Evolutionary conservation across 2,797 vertebrate genomes (phyloP).

Genomic region (Peromyscus nudipes): DNA sequence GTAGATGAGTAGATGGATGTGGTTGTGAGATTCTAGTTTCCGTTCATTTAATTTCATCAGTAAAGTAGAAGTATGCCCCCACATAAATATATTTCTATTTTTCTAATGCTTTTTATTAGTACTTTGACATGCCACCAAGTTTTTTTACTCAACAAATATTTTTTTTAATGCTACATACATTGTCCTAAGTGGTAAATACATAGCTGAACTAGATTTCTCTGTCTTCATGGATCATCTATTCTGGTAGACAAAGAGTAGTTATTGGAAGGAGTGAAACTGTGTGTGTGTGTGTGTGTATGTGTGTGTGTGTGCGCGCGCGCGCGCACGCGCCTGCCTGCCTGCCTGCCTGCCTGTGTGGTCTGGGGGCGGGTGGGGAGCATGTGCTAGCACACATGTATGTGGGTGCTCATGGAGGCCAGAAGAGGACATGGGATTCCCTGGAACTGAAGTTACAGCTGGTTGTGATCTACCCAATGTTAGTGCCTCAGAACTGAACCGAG

Average conservation of each 20-base stretch:
- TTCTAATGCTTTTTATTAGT: constrained; percentile 4
- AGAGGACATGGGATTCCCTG: not conserved
- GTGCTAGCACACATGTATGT: no score
- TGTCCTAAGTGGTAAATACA: no score
- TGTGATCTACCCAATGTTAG: not conserved
- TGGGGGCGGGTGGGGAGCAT: no score
- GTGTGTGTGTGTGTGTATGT: not conserved
- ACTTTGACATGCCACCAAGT: not conserved
- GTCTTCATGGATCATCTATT: not conserved
- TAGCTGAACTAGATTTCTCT: constrained; percentile 7
- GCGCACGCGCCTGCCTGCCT: no score
- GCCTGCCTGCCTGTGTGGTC: no score
- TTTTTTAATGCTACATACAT: not conserved
- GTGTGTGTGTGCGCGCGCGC: not conserved
- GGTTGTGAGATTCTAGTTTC: not conserved
- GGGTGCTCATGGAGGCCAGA: not conserved
- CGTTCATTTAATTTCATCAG: constrained; percentile 13
- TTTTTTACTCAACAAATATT: constrained; percentile 16
- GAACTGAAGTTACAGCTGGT: not conserved
- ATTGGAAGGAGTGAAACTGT: not conserved
- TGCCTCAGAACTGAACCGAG: not conserved
- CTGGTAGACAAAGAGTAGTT: not conserved
- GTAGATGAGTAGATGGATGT: not conserved
- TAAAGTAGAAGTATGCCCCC: not conserved
- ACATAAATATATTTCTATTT: not conserved